These are phyloP conservation scores for Volucella zonaria DNA, from an alignment of 2,888 invertebrate species.

Conservation along the genomic window DNA sequence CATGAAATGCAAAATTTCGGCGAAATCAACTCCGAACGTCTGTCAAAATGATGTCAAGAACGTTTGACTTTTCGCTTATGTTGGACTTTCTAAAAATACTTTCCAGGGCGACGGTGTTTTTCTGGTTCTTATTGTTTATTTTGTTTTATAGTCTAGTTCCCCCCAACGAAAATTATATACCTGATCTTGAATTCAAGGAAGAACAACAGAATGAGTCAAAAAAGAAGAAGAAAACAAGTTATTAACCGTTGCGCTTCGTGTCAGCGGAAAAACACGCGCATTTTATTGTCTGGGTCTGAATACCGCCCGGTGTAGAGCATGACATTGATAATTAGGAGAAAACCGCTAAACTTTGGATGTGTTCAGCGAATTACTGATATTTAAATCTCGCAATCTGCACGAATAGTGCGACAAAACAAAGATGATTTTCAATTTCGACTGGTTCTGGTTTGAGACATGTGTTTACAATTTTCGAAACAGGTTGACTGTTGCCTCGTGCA, in stretches of 20 bases:
- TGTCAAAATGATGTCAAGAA: conserved; percentile 13
- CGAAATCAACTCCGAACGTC: neutral
- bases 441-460: neutral
- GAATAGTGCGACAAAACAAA: conserved; percentile 1
- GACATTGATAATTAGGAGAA: conserved; percentile 11
- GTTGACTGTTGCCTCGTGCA: too few species aligned
- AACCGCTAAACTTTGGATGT: neutral
- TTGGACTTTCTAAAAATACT: conserved; percentile 13
- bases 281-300: conserved; percentile 36
- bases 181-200: conserved; percentile 9
- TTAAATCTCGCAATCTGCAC: conserved; percentile 32
- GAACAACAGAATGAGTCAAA: neutral
- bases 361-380: neutral
- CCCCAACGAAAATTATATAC: neutral
- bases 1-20: neutral
- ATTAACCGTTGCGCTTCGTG: conserved; percentile 32
- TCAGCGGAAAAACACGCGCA: conserved; percentile 27
- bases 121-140: too few species aligned
- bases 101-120: too few species aligned
- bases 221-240: conserved; percentile 23
- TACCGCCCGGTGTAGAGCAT: conserved; percentile 29
- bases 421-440: conserved; percentile 41
- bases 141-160: too few species aligned
- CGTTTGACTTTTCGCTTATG: conserved; percentile 9
- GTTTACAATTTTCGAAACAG: too few species aligned